Evolutionary conservation across 2,888 invertebrate genomes (phyloP).

Genomic region (Machimus rusticus): DNA sequence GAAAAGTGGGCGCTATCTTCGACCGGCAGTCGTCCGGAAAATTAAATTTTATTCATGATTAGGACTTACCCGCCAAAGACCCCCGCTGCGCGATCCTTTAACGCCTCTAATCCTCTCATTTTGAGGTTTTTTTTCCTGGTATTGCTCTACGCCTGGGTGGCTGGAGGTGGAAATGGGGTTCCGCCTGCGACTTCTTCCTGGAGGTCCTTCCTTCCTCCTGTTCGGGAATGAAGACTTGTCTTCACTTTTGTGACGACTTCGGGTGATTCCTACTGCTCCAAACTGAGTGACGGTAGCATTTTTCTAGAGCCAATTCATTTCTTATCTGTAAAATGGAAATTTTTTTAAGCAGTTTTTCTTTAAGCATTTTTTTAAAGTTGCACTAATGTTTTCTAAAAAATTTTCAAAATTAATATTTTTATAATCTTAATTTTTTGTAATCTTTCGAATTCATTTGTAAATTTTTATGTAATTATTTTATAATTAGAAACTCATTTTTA

Average conservation of each 20-base stretch:
- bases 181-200: neutral
- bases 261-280: neutral
- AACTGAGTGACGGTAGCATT: neutral
- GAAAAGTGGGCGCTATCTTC: neutral
- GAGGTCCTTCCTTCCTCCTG: neutral
- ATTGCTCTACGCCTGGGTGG: slow-evolving; percentile 4
- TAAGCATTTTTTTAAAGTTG: neutral
- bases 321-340: neutral
- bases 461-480: neutral
- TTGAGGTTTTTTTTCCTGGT: slow-evolving; percentile 29
- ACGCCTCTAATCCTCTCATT: slow-evolving; percentile 62
- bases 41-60: slow-evolving; percentile 55
- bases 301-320: neutral
- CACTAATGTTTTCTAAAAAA: neutral
- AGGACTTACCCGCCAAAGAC: slow-evolving; percentile 61
- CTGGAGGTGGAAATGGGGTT: slow-evolving; percentile 30
- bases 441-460: neutral
- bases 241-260: neutral
- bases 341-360: neutral
- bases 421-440: neutral
- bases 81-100: slow-evolving; percentile 62
- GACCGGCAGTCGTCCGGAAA: slow-evolving; percentile 59
- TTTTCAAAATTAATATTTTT: neutral
- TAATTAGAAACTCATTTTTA: neutral
- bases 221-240: neutral